Base-by-base conservation (phyloP, 2,888 invertebrate species). In the Morpho deidamia region DNA sequence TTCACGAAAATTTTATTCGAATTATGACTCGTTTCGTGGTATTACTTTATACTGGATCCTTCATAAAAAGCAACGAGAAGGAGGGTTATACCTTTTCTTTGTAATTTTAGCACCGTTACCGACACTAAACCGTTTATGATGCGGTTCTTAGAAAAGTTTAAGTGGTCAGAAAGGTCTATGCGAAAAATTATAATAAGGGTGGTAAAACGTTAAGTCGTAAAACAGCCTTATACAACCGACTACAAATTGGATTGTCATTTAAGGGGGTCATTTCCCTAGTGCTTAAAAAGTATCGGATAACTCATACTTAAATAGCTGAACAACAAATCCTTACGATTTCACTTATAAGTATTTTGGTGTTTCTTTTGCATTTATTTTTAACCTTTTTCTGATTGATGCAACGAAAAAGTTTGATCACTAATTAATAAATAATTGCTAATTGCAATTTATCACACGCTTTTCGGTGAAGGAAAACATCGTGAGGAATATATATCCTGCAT, bases 71-170 rank as follows among this genome's bases (percentile, higher is more conserved):
- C 81, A 81, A 72, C 81, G 78, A 82, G 83, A 83, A 79, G 78
- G 76, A 77, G 77, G 75, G 69, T 78, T 73, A 74, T 74, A 80
- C 76, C 77, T 80, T 78, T 81, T 79, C 77, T 81, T 81, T 76
- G 81, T 83, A 83, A 85, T 85, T 85, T 78, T 76, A 79, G 76
- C 78, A 74, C 74, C 81, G 82, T 83, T 83, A 84, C 79, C 71
- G 79, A 72, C 76, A 81, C 81, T 83, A 82, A 84, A 82, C 81
- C 78, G 79, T 85, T 85, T 84, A 86, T 82, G 85, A 83, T 82
- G 81, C 74, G 76, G 75, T 78, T 81, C 76, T 76, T 76, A 78
- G 72, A 82, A 83, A 82, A 83, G 83, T 83, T 83, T 82, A 78
- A 81, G 54, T 54, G 57, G 54, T 50, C 52, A 78, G 75, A 66